Conservation (phyloP, 2,888 invertebrate genomes). For the Heterodera filipjevi region DNA sequence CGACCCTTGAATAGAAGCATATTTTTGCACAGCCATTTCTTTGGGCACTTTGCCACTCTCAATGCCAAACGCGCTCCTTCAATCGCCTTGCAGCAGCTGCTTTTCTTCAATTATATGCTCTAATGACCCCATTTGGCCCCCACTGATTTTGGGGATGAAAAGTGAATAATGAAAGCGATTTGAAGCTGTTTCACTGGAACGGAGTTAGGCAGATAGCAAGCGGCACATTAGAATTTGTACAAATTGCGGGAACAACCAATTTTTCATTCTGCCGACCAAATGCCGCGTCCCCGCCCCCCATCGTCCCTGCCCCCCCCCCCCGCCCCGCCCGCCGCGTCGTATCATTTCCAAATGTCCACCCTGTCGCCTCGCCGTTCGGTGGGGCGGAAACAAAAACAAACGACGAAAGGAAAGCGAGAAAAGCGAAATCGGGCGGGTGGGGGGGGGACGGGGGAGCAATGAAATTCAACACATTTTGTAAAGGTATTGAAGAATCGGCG, state of each 20-base stretch:
- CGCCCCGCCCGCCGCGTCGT: background rate
- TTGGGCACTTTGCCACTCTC: background rate
- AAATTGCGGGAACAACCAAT: background rate
- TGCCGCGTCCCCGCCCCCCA: background rate
- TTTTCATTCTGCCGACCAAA: background rate
- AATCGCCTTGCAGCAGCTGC: background rate
- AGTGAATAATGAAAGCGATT: background rate
- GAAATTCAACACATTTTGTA: too few relatives aligned
- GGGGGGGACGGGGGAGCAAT: background rate
- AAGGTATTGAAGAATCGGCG: background rate
- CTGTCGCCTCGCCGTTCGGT: constrained; percentile 12
- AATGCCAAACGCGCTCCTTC: background rate
- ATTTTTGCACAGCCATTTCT: background rate
- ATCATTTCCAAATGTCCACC: background rate
- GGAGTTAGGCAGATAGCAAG: too few relatives aligned
- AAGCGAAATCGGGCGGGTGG: background rate
- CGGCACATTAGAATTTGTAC: too few relatives aligned
- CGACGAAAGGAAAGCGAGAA: background rate
- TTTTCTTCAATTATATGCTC: too few relatives aligned
- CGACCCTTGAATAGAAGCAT: background rate
- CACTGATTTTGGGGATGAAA: too few relatives aligned
- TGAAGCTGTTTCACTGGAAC: too few relatives aligned
- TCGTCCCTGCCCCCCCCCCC: background rate
- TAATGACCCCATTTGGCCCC: too few relatives aligned
- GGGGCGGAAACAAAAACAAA: constrained; percentile 20